phyloP scores from a whole-genome alignment of 1,140 invertebrate species.

The Pseudomyrmex cubaensis region DNA sequence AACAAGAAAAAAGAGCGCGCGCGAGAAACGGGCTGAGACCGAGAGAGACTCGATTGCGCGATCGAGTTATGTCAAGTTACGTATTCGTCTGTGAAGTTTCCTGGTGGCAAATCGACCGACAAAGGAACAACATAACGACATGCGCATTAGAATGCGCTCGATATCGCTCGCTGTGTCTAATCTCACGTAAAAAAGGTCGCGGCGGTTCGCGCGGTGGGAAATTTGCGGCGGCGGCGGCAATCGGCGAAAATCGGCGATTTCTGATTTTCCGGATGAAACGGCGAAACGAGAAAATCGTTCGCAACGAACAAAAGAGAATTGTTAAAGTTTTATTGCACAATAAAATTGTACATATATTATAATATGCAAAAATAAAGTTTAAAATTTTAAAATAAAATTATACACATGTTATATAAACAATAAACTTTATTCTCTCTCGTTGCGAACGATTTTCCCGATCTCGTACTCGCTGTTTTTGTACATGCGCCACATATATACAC shows the following conservation, averaged over 20 bases:
- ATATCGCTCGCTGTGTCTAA: background rate
- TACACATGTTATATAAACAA: too few species aligned
- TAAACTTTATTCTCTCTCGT: too few species aligned
- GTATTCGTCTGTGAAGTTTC: conserved; percentile 12
- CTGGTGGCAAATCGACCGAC: conserved; percentile 10
- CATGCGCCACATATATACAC: background rate
- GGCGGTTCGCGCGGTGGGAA: conserved; percentile 24
- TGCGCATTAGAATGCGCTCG: background rate
- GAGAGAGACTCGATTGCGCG: background rate
- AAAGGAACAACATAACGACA: conserved; percentile 7
- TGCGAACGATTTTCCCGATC: too few species aligned
- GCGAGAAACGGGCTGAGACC: background rate
- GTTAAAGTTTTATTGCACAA: too few species aligned
- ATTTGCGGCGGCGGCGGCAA: background rate
- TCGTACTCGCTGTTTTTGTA: background rate
- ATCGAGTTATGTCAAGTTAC: conserved; percentile 16
- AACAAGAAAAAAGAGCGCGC: background rate
- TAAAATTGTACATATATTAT: too few species aligned
- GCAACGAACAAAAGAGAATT: conserved; percentile 14
- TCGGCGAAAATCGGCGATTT: conserved; percentile 40
- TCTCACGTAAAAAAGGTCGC: conserved; percentile 25
- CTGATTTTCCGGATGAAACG: conserved; percentile 29
- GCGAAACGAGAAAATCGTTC: conserved; percentile 20
- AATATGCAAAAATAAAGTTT: too few species aligned
- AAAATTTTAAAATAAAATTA: too few species aligned